phyloP scores from a whole-genome alignment of 2,888 invertebrate genomes.

The Polia nebulosa region DNA sequence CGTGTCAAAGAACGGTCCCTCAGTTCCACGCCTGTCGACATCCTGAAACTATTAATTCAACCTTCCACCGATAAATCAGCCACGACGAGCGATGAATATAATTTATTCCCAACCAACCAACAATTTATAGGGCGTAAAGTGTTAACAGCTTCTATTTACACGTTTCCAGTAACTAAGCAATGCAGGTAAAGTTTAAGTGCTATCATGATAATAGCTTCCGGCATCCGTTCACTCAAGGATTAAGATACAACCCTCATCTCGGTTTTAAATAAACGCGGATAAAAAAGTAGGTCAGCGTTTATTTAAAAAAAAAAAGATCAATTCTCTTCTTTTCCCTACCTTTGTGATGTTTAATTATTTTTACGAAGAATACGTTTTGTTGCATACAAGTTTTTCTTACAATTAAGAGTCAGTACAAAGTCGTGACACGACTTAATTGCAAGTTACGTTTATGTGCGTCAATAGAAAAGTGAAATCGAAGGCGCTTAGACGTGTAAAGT shows the following conservation, averaged over 20 bases:
- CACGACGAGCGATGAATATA: constrained; percentile 78
- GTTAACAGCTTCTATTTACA: constrained; percentile 72
- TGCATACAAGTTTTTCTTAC: constrained; percentile 33
- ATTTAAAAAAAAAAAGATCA: constrained; percentile 32
- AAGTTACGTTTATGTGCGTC: constrained; percentile 50
- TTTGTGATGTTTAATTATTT: constrained; percentile 46
- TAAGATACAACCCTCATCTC: constrained; percentile 52
- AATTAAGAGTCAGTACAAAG: constrained; percentile 39
- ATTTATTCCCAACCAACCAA: constrained; percentile 77
- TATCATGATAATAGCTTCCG: constrained; percentile 43
- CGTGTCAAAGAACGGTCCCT: constrained; percentile 65
- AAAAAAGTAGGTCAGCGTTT: constrained; percentile 54
- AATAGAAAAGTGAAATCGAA: constrained; percentile 59
- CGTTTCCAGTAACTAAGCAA: constrained; percentile 37
- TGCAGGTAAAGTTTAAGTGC: constrained; percentile 31
- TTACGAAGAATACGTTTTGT: constrained; percentile 34
- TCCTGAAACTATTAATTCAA: constrained; percentile 83
- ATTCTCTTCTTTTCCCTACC: constrained; percentile 38
- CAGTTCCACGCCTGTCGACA: constrained; percentile 69
- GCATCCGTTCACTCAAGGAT: constrained; percentile 40
- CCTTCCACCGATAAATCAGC: constrained; percentile 78
- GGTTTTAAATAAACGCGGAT: constrained; percentile 47
- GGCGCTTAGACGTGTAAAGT: constrained; percentile 35
- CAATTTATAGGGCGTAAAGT: constrained; percentile 77
- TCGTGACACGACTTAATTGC: constrained; percentile 57